phyloP scores from a whole-genome alignment of 2,888 invertebrate genomes.

The Odontomyia ornata region DNA sequence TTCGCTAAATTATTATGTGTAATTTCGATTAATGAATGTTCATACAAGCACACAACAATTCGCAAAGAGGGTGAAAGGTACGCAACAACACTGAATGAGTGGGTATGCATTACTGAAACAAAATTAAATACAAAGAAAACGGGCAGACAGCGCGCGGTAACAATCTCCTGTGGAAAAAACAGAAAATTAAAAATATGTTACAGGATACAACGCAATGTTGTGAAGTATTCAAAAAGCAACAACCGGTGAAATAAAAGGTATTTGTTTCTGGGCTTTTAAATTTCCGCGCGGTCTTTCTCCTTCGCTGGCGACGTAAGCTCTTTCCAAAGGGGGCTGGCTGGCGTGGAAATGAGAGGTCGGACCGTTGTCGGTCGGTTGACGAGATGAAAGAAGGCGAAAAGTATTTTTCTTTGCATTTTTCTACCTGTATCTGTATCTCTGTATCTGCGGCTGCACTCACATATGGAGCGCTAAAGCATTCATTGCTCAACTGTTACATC shows the following conservation, averaged over 20 bases:
- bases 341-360: background rate
- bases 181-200: background rate
- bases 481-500: conserved; percentile 40
- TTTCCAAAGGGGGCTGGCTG: background rate
- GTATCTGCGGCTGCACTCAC: conserved; percentile 1
- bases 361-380: too few relatives aligned
- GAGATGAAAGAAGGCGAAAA: conserved; percentile 35
- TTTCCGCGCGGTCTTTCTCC: background rate
- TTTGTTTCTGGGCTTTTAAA: background rate
- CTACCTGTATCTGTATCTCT: conserved; percentile 30
- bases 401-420: conserved; percentile 33
- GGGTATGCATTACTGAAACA: background rate
- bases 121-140: background rate
- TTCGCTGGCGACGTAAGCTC: background rate
- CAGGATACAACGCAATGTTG: conserved; percentile 14
- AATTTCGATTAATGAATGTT: conserved; percentile 10
- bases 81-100: background rate
- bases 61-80: background rate
- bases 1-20: conserved; percentile 39
- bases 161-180: background rate
- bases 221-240: conserved; percentile 1
- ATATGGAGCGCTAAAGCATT: conserved; percentile 17
- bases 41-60: too few relatives aligned
- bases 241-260: conserved; percentile 32
- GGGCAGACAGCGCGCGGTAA: background rate